These are phyloP conservation scores for Andrena haemorrhoa DNA, from an alignment of 2,888 invertebrate species.

Conservation along the genomic window DNA sequence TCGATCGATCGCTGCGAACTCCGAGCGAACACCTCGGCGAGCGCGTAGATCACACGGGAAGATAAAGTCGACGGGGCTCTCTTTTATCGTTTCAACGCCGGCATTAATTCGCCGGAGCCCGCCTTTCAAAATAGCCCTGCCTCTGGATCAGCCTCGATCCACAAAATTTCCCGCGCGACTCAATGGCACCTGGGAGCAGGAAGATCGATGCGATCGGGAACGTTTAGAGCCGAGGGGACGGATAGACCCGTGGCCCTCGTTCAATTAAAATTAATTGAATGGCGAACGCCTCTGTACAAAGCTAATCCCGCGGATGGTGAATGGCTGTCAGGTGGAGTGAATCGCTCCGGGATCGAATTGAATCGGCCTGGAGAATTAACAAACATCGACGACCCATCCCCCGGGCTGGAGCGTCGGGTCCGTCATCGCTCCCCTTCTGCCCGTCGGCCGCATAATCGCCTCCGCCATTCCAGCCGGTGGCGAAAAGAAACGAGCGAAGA, in stretches of 20 bases:
- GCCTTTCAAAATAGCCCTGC: not conserved
- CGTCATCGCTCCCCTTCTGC: slow-evolving; percentile 35
- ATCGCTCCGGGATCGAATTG: slow-evolving; percentile 32
- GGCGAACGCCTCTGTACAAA: not conserved
- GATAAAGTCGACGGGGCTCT: slow-evolving; percentile 48
- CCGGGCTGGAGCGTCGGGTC: slow-evolving; percentile 35
- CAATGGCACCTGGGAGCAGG: not conserved
- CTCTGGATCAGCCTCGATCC: too few species aligned
- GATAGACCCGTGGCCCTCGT: too few species aligned
- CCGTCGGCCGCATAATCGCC: slow-evolving; percentile 40
- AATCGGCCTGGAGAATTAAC: slow-evolving; percentile 48
- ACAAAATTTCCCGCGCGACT: not conserved
- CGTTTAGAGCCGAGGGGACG: not conserved
- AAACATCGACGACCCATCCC: slow-evolving; percentile 13
- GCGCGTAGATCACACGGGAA: slow-evolving; percentile 39
- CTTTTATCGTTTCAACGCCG: slow-evolving; percentile 38
- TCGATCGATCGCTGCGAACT: slow-evolving; percentile 52
- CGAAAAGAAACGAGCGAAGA: slow-evolving; percentile 59
- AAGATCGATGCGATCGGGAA: not conserved
- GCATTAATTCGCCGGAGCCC: slow-evolving; percentile 25
- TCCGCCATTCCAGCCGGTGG: slow-evolving; percentile 18
- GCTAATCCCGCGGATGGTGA: slow-evolving; percentile 17
- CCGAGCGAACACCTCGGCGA: slow-evolving; percentile 29
- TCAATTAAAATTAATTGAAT: slow-evolving; percentile 53
- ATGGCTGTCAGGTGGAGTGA: slow-evolving; percentile 30